Base-by-base conservation (phyloP, 1,140 invertebrate species). In the Temnothorax curvispinosus region DNA sequence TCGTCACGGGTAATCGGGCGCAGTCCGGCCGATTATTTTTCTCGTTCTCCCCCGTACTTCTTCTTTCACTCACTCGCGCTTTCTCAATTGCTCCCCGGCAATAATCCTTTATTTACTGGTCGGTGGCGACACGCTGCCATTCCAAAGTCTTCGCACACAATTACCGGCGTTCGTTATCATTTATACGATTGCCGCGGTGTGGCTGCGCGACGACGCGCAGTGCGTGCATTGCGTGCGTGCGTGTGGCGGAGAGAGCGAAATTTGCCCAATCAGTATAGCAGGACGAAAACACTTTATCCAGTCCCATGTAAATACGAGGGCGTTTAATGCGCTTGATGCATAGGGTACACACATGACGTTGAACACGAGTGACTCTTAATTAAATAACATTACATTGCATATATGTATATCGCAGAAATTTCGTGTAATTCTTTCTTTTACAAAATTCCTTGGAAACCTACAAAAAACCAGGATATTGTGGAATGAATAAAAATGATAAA, bases 121-220 rank as follows among this genome's bases (percentile, higher is more conserved):
- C 44, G 58, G 62, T 56, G 78, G 67, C 78, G 69, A 82, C 81
- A 69, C 32, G 71, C 67, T 54, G 56, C 27, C 65, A 75, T 64
- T 77, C 56, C 87, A 67, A 76, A 71, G 62, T 85, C 87, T 85
- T 77, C 27, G 87, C 47, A 54, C 82, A 77, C 64, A 78, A 86
- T 88, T 72, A 85, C 47, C 47, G 65, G 50, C 47, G 58, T 67
- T 71, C 7, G 64, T 85, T 88, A 85, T 85, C 74, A 85, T 85
- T 74, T 77, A 11, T 77, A 11, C 65, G 56, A 52, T 27, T 27
- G 69, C 27, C 18, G 21, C 74, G 35, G 27, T 27, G 21, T 54
- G n/a, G 54, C 56, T 52, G 11, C 65, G 13, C 65, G n/a, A 9
- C 21, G 35, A 7, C n/a, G 47, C 5, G n/a, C 52, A n/a, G 47